Evolutionary conservation across 2,797 vertebrate genomes (phyloP).

Genomic region (Amazona ochrocephala): DNA sequence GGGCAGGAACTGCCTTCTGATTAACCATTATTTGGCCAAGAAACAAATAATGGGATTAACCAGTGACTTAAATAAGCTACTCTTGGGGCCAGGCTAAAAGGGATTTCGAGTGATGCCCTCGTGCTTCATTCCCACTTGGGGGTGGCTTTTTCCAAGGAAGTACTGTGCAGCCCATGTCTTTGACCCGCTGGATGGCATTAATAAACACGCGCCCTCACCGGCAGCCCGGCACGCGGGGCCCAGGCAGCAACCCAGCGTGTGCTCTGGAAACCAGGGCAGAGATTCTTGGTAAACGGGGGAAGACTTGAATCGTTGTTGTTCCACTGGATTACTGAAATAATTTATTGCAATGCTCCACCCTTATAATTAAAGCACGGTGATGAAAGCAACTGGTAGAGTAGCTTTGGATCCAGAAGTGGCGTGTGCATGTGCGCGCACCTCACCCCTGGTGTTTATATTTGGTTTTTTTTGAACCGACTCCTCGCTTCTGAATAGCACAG

Average conservation of each 20-base stretch:
- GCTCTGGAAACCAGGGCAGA: conserved; percentile 66
- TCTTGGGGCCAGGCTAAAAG: not conserved
- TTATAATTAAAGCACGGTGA: conserved; percentile 66
- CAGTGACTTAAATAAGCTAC: conserved; percentile 1
- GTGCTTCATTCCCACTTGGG: not conserved
- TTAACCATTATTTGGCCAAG: conserved; percentile 51
- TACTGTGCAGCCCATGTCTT: not conserved
- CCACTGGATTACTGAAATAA: conserved; percentile 72
- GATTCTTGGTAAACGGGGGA: conserved; percentile 66
- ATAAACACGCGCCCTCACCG: not conserved
- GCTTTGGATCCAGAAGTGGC: conserved; percentile 61
- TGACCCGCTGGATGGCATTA: not conserved
- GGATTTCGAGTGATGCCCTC: not conserved
- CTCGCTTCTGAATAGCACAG: conserved; percentile 9
- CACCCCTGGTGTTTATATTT: conserved; percentile 61
- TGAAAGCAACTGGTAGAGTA: conserved; percentile 75
- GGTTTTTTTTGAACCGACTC: conserved; percentile 49
- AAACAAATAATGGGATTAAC: conserved; percentile 42
- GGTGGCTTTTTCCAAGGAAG: not conserved
- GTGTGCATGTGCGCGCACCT: conserved; percentile 25
- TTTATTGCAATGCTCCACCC: conserved; percentile 76
- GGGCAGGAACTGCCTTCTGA: conserved; percentile 18
- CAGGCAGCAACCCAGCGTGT: not conserved
- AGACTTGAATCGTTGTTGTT: conserved; percentile 73
- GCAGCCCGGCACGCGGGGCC: not conserved